Evolutionary conservation across 1,140 invertebrate species (phyloP), one percentile per base, ranked within the genome.

Genomic region (Manduca sexta): DNA sequence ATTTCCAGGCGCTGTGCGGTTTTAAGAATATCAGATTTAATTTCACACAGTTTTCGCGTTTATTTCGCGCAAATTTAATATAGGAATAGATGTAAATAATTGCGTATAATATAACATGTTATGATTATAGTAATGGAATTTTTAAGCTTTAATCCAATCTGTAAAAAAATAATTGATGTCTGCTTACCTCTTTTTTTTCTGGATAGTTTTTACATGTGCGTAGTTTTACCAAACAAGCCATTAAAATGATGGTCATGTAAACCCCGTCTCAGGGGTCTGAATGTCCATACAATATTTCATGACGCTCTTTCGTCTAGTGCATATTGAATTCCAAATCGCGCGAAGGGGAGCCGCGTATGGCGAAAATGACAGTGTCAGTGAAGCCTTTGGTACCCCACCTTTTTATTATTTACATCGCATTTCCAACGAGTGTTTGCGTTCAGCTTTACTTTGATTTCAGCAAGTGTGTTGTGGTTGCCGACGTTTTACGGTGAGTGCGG

Each of bases 331-430:
- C 74, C 68, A 79, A 83, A 79, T 77, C 70, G 67, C 62, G 60
- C 47, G 57, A 60, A 73, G 74, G 69, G 71, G 71, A 75, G 64
- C 60, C 61, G 77, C 76, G 77, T n/a, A 80, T 79, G 65, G 73
- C 63, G 72, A 67, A 67, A 74, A 74, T 76, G 80, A 80, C 77
- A 80, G 68, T 52, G 52, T 56, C 54, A 54, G 12, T 18, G 60
- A 66, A 70, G 60, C 52, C 70, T 69, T 68, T 74, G 72, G 69
- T 77, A 64, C 8, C 11, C 42, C 42, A 64, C 75, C 75, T 76
- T 76, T 84, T 83, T 85, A 83, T 85, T 85, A 85, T 85, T 85
- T 85, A 85, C 69, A 78, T 65, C 77, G 74, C 71, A 85, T 85
- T 85, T 84, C 80, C 77, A 76, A 74, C 74, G 79, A 82, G 81